Conservation (phyloP, 1,140 invertebrate species). For the Proales similis region DNA sequence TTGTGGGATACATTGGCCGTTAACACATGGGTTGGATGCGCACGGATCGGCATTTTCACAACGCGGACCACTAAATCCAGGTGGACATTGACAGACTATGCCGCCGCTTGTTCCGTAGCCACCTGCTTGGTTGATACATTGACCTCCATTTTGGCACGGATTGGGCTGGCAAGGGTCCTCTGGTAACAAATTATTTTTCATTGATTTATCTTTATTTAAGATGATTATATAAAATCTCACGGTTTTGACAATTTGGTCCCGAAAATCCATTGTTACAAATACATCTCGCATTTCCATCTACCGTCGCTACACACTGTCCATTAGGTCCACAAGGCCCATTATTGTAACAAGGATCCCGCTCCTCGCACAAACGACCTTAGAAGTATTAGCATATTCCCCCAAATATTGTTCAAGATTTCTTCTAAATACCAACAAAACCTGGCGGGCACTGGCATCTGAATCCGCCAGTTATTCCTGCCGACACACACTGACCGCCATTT, state of each 20-base stretch:
- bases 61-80: conserved; percentile 14
- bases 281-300: conserved; percentile 13
- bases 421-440: conserved; percentile 41
- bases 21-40: neutral
- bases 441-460: conserved; percentile 45
- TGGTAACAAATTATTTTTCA: too few species aligned
- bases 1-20: conserved; percentile 33
- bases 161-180: conserved; percentile 27
- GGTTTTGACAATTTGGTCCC: too few species aligned
- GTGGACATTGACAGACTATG: conserved; percentile 37
- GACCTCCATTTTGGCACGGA: conserved; percentile 29
- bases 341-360: conserved; percentile 16
- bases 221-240: too few species aligned
- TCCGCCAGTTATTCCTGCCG: conserved; percentile 39
- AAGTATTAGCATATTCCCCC: too few species aligned
- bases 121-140: neutral
- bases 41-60: conserved; percentile 25
- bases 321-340: conserved; percentile 19
- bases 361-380: conserved; percentile 30
- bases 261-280: too few species aligned
- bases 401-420: too few species aligned
- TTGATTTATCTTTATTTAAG: too few species aligned
- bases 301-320: conserved; percentile 13
- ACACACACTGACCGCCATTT: conserved; percentile 44
- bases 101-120: too few species aligned